phyloP scores from a whole-genome alignment of 2,888 invertebrate species.

The Polydrusus tereticollis region DNA sequence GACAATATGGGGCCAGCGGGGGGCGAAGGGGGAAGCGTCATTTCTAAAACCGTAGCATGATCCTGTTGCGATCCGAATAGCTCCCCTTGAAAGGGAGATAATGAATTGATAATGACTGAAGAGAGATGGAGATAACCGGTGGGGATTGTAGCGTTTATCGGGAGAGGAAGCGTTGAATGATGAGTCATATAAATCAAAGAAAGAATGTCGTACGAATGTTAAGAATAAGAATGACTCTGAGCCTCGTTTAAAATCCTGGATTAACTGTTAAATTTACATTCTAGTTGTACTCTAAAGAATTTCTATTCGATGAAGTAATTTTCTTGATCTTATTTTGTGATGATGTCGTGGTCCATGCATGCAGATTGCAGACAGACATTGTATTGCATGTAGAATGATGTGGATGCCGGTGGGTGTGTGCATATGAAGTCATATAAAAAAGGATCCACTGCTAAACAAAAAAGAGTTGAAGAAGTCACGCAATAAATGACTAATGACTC shows the following conservation, averaged over 20 bases:
- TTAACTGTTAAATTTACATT: background rate
- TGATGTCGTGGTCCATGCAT: background rate
- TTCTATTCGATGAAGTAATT: background rate
- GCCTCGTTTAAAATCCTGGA: background rate
- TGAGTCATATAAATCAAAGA: slow-evolving; percentile 1
- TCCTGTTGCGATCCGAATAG: background rate
- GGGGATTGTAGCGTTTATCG: background rate
- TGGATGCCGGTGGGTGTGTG: background rate
- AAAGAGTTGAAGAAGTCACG: background rate
- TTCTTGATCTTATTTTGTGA: background rate
- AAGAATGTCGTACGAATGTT: slow-evolving; percentile 6
- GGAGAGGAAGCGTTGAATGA: background rate
- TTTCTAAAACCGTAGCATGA: slow-evolving; percentile 23
- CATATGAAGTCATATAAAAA: slow-evolving; percentile 2
- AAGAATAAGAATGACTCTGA: background rate
- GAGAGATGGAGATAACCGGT: background rate
- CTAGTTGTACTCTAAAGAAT: background rate
- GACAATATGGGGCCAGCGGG: slow-evolving; percentile 6
- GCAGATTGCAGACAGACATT: background rate
- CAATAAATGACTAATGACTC: background rate
- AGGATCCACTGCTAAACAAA: background rate
- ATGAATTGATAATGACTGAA: background rate
- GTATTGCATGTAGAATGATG: background rate
- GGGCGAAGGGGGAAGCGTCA: slow-evolving; percentile 9
- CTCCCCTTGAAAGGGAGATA: background rate